These are phyloP conservation scores for Drosophila pseudoananassae DNA, from an alignment of 1,140 invertebrate species.

Conservation along the genomic window DNA sequence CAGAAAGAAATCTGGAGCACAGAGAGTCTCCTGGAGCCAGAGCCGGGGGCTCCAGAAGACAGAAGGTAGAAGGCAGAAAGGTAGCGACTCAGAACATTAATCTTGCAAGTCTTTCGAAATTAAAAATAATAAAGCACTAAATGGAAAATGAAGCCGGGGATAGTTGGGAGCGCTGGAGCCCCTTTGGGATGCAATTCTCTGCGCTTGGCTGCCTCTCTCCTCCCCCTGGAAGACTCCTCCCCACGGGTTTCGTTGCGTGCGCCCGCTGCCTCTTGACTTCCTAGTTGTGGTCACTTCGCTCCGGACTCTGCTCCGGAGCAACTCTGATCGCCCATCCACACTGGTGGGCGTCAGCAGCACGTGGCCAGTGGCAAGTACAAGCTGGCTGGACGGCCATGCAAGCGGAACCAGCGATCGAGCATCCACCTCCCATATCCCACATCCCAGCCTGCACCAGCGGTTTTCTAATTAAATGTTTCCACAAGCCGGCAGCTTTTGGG, in stretches of 20 bases:
- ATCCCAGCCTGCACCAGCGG: conserved; percentile 45
- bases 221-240: not conserved
- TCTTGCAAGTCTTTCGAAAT: conserved; percentile 68
- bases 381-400: conserved; percentile 22
- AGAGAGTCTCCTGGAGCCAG: not conserved
- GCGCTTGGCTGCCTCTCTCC: conserved; percentile 60
- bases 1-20: conserved; percentile 22
- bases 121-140: conserved; percentile 82
- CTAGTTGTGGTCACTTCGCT: conserved; percentile 47
- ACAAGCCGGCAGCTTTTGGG: conserved; percentile 24
- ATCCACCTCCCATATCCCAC: conserved; percentile 20
- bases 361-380: conserved; percentile 17
- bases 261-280: conserved; percentile 41
- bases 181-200: conserved; percentile 67
- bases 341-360: conserved; percentile 42
- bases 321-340: conserved; percentile 13
- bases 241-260: conserved; percentile 32
- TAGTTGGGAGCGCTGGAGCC: not conserved
- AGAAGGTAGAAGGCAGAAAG: not conserved
- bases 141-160: conserved; percentile 69
- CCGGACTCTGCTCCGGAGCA: not conserved
- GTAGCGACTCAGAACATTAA: conserved; percentile 75
- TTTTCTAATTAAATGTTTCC: conserved; percentile 53
- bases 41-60: not conserved
- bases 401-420: conserved; percentile 35